Percentiles rank a stretch among this genome's conserved stretches.
These are phyloP conservation scores for Ceriagrion tenellum DNA, from an alignment of 2,888 invertebrate species.

Conservation along the genomic window DNA sequence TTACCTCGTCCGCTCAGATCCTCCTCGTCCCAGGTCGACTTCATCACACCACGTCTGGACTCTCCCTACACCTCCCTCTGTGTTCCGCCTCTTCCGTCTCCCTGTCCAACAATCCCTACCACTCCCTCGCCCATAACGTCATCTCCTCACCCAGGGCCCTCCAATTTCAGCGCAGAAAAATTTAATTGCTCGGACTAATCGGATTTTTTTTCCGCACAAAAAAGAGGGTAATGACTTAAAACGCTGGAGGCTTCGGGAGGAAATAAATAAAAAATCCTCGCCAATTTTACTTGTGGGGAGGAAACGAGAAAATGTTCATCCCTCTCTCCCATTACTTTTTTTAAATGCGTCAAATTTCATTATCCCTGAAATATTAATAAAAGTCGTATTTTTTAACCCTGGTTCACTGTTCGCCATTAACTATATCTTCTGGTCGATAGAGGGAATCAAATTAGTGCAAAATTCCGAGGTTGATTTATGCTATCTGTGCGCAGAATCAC, in stretches of 20 bases:
- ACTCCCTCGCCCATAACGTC: background rate
- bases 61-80: no score
- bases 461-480: background rate
- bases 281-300: background rate
- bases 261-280: background rate
- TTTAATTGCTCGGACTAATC: slow-evolving; percentile 37
- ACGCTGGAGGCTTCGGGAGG: background rate
- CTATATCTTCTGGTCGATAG: background rate
- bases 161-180: background rate
- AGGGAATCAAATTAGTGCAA: background rate
- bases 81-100: background rate
- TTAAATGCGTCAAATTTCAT: slow-evolving; percentile 19
- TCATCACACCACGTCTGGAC: no score
- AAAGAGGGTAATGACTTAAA: background rate
- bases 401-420: background rate
- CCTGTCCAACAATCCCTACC: background rate
- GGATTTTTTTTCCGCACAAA: background rate
- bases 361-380: background rate
- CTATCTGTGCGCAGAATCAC: background rate
- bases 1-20: background rate
- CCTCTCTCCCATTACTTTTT: background rate
- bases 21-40: no score
- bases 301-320: background rate
- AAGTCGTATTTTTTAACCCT: background rate
- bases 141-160: background rate